These are phyloP conservation scores for Lophochroa leadbeateri DNA, from an alignment of 2,113 vertebrate genomes.

Conservation along the genomic window DNA sequence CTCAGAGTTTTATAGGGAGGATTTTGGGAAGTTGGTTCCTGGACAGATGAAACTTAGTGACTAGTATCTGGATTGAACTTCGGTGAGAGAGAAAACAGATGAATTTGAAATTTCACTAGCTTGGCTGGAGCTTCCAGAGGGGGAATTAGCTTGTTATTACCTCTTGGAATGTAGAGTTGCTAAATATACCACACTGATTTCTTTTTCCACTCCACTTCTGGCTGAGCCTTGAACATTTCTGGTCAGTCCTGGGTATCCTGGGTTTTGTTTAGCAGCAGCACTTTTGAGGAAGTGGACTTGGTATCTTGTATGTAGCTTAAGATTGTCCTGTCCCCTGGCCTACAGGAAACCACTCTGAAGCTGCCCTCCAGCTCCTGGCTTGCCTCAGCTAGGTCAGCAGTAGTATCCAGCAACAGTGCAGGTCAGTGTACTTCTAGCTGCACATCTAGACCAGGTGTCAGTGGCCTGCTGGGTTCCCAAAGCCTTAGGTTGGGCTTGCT, in stretches of 20 bases:
- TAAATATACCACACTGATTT: background rate
- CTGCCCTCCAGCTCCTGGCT: background rate
- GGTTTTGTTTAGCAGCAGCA: background rate
- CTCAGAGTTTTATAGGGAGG: background rate
- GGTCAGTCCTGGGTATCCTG: background rate
- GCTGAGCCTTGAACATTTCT: background rate
- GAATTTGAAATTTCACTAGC: background rate
- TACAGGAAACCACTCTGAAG: background rate
- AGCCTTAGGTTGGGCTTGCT: background rate
- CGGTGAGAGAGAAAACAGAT: background rate
- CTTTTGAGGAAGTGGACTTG: background rate
- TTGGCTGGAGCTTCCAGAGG: background rate
- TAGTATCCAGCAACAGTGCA: background rate
- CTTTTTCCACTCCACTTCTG: background rate
- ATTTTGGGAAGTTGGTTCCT: background rate
- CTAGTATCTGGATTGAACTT: background rate
- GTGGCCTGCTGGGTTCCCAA: background rate
- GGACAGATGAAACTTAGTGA: background rate
- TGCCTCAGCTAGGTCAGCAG: background rate
- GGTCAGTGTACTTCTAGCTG: conserved; percentile 1
- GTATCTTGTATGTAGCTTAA: background rate
- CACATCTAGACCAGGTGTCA: background rate
- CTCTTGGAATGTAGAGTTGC: background rate
- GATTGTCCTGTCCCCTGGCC: background rate
- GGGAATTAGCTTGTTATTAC: background rate